Evolutionary conservation across 2,113 vertebrate species (phyloP).

Genomic region (Oreochromis aureus): DNA sequence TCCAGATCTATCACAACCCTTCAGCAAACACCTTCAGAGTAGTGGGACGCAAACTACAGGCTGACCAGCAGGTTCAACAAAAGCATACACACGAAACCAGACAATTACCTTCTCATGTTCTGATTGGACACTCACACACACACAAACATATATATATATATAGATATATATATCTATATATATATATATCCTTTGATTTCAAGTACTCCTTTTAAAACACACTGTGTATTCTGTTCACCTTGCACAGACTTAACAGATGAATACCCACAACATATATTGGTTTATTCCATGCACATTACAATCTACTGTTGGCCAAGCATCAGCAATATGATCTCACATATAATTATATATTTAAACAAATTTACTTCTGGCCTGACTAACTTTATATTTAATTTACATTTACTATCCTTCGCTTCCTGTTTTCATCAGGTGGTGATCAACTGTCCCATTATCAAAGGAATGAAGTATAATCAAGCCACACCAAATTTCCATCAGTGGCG

Average conservation of each 20-base stretch:
- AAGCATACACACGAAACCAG: neutral
- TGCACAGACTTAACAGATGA: neutral
- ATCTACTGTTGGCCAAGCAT: neutral
- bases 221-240: neutral
- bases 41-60: slow-evolving; percentile 81
- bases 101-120: neutral
- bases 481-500: slow-evolving; percentile 84
- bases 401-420: neutral
- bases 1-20: slow-evolving; percentile 82
- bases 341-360: neutral
- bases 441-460: slow-evolving; percentile 75
- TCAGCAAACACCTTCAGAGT: slow-evolving; percentile 76
- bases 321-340: neutral
- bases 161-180: accelerated
- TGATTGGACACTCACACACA: neutral
- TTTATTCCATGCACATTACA: neutral
- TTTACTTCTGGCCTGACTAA: neutral
- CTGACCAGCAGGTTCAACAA: slow-evolving; percentile 80
- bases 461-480: slow-evolving; percentile 84
- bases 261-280: neutral
- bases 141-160: too few relatives aligned
- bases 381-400: neutral
- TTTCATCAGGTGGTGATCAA: slow-evolving; percentile 80
- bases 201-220: neutral
- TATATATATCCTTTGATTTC: neutral